Conservation (phyloP, 2,888 invertebrate species). For the Athalia rosae region DNA sequence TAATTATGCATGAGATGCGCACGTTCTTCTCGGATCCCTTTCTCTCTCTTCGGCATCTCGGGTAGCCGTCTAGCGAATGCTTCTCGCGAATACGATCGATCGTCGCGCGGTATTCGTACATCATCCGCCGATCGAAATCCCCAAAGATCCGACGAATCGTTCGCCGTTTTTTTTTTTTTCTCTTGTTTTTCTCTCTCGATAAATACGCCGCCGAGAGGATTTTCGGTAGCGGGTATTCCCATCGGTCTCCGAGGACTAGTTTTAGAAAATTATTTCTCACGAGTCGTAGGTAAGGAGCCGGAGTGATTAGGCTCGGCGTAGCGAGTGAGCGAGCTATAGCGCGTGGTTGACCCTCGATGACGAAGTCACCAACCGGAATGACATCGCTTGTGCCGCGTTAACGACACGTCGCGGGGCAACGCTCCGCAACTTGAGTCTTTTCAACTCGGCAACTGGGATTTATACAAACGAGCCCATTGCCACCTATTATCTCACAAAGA, state of each 20-base stretch:
- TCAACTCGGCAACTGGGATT: conserved; percentile 58
- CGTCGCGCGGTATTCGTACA: too few relatives aligned
- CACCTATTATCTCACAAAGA: conserved; percentile 71
- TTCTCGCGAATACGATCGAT: too few relatives aligned
- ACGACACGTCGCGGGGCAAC: conserved; percentile 18
- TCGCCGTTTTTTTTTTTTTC: too few relatives aligned
- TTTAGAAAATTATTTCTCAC: conserved; percentile 41
- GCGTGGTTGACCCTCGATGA: conserved; percentile 52
- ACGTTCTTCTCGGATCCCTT: too few relatives aligned
- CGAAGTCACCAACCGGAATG: conserved; percentile 51
- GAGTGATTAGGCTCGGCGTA: conserved; percentile 32
- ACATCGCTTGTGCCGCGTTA: not conserved
- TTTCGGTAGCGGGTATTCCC: too few relatives aligned
- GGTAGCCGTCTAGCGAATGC: too few relatives aligned
- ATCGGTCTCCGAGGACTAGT: conserved; percentile 21
- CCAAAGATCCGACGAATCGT: too few relatives aligned
- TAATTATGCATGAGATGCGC: too few relatives aligned
- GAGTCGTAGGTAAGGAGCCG: not conserved
- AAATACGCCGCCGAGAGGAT: too few relatives aligned
- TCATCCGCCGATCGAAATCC: not conserved
- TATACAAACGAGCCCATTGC: conserved; percentile 71
- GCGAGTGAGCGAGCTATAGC: conserved; percentile 29
- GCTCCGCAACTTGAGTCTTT: conserved; percentile 47
- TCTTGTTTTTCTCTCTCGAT: too few relatives aligned
- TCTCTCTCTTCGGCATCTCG: too few relatives aligned